Base-by-base conservation (phyloP, 2,888 invertebrate species). In the Epinotia brunnichana region DNA sequence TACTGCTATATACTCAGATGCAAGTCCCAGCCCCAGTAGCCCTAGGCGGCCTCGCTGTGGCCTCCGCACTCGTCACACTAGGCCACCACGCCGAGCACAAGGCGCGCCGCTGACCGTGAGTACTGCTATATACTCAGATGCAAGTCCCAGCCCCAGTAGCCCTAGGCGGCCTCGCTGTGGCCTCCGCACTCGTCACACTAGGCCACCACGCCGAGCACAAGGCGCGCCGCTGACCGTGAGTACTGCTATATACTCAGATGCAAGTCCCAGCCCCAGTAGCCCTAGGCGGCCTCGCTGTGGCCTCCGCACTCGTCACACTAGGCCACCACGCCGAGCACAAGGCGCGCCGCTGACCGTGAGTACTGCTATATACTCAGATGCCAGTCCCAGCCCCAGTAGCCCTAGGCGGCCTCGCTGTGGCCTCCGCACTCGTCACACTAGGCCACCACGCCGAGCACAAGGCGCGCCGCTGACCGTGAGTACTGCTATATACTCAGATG, bases 61-160 rank as follows among this genome's bases (percentile, higher is more conserved):
- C 48, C n/a, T 51, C 62, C 48, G 48, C 62, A 29, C 62, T 51
- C 29, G 98, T 98, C 79, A 97, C 98, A 75, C 94, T 98, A 72
- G 98, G 98, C 41, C 97, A 97, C 90, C 90, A 90, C 82, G 81
- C 78, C 24, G 60, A 51, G 51, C 57, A 41, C 57, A 60, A 60
- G 41, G 39, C 21, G 61, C 69, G 64, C n/a, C 69, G 54, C 60
- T 39, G 53, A 35, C 56, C 61, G 59, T 59, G 39, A 53, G 53
- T 53, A 53, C 19, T n/a, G n/a, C 3, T 24, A 24, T 2, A 24
- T 2, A 24, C 21, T 24, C 21, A 24, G 21, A 2, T 2, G 21
- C 21, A 24, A 24, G 21, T 2, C 21, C 21, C n/a, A n/a, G n/a
- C n/a, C n/a, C n/a, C n/a, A n/a, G n/a, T n/a, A n/a, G n/a, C n/a